These are phyloP conservation scores for Microctenopoma stevenorrisi DNA, from an alignment of 2,797 vertebrate genomes.

Conservation along the genomic window DNA sequence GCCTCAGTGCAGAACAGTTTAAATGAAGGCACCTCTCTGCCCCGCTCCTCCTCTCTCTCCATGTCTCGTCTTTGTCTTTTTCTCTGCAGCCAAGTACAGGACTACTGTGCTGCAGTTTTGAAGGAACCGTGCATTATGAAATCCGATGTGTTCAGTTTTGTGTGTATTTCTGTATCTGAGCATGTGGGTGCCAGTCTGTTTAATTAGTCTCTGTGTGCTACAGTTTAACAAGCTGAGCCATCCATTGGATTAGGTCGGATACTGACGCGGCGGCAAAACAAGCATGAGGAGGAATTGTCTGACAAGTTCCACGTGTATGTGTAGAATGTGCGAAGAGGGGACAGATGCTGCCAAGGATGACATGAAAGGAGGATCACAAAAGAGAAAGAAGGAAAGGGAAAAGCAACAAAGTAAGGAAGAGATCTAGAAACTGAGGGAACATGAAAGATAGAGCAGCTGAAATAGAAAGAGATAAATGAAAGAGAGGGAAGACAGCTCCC, in stretches of 20 bases:
- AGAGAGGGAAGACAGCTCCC: slow-evolving; percentile 60
- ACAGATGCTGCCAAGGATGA: slow-evolving; percentile 29
- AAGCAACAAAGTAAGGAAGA: slow-evolving; percentile 38
- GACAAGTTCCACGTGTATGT: slow-evolving; percentile 33
- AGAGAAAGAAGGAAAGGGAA: background rate
- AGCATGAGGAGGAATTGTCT: slow-evolving; percentile 37
- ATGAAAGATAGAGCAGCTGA: slow-evolving; percentile 39
- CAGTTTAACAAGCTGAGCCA: slow-evolving; percentile 54
- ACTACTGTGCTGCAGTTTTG: slow-evolving; percentile 46
- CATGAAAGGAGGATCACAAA: slow-evolving; percentile 41
- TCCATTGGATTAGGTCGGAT: slow-evolving; percentile 53
- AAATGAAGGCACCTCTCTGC: slow-evolving; percentile 74
- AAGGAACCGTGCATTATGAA: slow-evolving; percentile 52
- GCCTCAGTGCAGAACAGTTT: slow-evolving; percentile 81
- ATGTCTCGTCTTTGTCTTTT: slow-evolving; percentile 12
- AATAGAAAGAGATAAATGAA: slow-evolving; percentile 63
- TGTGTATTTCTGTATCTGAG: slow-evolving; percentile 39
- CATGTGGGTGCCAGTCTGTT: slow-evolving; percentile 44
- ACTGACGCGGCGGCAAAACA: slow-evolving; percentile 54
- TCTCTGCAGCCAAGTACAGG: slow-evolving; percentile 48
- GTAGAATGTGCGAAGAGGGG: slow-evolving; percentile 26
- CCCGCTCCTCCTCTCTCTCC: slow-evolving; percentile 29
- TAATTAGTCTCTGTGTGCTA: slow-evolving; percentile 46
- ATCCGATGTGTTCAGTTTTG: slow-evolving; percentile 27
- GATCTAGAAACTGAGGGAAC: slow-evolving; percentile 46